phyloP scores from a whole-genome alignment of 2,797 vertebrate genomes.

The Xyrichtys novacula region DNA sequence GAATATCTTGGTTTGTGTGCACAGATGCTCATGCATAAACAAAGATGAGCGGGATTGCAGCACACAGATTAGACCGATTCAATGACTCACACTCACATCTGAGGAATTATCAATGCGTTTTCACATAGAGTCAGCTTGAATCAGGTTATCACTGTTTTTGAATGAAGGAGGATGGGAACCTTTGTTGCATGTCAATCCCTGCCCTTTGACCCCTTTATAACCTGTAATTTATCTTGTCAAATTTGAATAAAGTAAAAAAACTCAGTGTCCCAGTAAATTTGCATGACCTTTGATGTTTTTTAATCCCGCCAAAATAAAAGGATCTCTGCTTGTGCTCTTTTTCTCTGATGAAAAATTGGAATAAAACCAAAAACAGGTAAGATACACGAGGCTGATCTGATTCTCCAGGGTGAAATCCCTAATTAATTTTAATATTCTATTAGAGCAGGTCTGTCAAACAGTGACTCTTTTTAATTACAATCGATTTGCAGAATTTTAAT shows the following conservation, averaged over 20 bases:
- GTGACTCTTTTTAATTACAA: too few relatives aligned
- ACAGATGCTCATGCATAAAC: constrained; percentile 32
- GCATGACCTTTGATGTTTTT: not conserved
- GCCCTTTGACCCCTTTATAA: not conserved
- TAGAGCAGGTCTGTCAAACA: too few relatives aligned
- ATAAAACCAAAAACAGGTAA: too few relatives aligned
- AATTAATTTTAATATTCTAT: too few relatives aligned
- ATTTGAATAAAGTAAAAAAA: not conserved
- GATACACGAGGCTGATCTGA: too few relatives aligned
- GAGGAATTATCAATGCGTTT: not conserved
- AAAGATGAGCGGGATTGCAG: constrained; percentile 6
- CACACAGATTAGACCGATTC: not conserved
- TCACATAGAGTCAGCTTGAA: not conserved
- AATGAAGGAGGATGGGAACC: not conserved
- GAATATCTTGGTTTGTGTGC: not conserved
- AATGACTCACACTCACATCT: not conserved
- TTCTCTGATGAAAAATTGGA: too few relatives aligned
- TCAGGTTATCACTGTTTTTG: not conserved
- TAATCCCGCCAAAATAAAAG: too few relatives aligned
- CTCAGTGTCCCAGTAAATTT: not conserved
- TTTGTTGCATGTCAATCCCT: not conserved
- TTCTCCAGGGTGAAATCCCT: too few relatives aligned
- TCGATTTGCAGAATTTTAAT: too few relatives aligned
- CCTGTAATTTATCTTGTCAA: not conserved
- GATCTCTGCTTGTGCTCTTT: not conserved